phyloP scores from a whole-genome alignment of 2,888 invertebrate species.

The Andrena camellia region DNA sequence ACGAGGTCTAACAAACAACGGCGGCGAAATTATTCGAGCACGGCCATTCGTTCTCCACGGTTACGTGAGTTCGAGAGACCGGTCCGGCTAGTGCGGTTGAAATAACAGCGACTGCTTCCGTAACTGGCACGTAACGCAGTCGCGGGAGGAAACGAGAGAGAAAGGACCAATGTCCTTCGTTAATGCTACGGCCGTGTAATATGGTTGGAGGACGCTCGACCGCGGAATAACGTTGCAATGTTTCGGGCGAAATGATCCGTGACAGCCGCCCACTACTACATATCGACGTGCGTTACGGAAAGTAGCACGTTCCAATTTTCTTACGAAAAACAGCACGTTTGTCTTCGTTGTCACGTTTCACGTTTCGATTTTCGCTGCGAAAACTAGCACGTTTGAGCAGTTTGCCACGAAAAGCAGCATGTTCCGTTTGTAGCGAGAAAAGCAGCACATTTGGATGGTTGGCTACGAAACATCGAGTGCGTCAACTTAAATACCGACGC shows the following conservation, averaged over 20 bases:
- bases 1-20: slow-evolving; percentile 22
- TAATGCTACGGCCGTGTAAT: slow-evolving; percentile 48
- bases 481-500: too few relatives aligned
- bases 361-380: too few relatives aligned
- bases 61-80: slow-evolving; percentile 63
- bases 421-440: too few relatives aligned
- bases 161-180: slow-evolving; percentile 45
- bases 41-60: slow-evolving; percentile 63
- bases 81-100: slow-evolving; percentile 43
- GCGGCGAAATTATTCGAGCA: slow-evolving; percentile 65
- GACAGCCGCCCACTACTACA: neutral
- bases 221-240: slow-evolving; percentile 10
- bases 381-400: too few relatives aligned
- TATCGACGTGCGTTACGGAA: too few relatives aligned
- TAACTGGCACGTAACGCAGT: slow-evolving; percentile 57
- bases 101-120: slow-evolving; percentile 65
- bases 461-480: too few relatives aligned
- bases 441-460: too few relatives aligned
- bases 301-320: too few relatives aligned
- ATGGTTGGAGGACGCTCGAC: neutral
- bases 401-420: too few relatives aligned
- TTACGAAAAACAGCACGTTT: too few relatives aligned
- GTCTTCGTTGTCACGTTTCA: too few relatives aligned
- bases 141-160: slow-evolving; percentile 28
- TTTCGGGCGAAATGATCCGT: neutral